A percentile compares a stretch with the other conserved stretches of the same genome.
These are phyloP conservation scores for Patiria miniata DNA, from an alignment of 35 echinoderm and acorn worm genomes.

Conservation along the genomic window DNA sequence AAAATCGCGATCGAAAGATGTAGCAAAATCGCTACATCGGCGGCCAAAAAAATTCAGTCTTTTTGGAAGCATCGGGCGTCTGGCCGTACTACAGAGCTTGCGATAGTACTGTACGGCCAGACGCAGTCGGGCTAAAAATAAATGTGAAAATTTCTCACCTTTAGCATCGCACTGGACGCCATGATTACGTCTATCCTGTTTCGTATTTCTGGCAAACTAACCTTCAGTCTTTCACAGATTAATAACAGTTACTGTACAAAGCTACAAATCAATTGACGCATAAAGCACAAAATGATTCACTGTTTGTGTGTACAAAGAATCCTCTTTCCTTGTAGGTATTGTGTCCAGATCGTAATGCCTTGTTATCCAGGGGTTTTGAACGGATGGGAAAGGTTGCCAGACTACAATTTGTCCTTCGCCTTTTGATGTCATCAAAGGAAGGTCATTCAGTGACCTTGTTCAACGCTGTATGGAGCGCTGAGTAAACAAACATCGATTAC, in stretches of 20 bases:
- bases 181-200: not conserved
- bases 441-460: conserved; percentile 9
- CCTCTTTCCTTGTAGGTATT: conserved; percentile 11
- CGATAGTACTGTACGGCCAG: too few species aligned
- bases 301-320: not conserved
- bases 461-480: not conserved
- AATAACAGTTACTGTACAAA: not conserved
- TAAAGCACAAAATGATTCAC: not conserved
- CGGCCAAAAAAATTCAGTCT: too few species aligned
- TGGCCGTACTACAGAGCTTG: too few species aligned
- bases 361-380: not conserved
- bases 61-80: too few species aligned
- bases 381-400: not conserved
- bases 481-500: not conserved
- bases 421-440: conserved; percentile 14
- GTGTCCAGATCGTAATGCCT: not conserved
- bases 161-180: conserved; percentile 17
- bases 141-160: not conserved
- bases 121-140: too few species aligned
- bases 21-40: too few species aligned
- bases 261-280: not conserved
- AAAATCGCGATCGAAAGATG: too few species aligned
- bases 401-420: not conserved
- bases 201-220: not conserved
- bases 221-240: too few species aligned